Evolutionary conservation across 2,888 invertebrate genomes (phyloP).

Genomic region (Acronicta aceris): DNA sequence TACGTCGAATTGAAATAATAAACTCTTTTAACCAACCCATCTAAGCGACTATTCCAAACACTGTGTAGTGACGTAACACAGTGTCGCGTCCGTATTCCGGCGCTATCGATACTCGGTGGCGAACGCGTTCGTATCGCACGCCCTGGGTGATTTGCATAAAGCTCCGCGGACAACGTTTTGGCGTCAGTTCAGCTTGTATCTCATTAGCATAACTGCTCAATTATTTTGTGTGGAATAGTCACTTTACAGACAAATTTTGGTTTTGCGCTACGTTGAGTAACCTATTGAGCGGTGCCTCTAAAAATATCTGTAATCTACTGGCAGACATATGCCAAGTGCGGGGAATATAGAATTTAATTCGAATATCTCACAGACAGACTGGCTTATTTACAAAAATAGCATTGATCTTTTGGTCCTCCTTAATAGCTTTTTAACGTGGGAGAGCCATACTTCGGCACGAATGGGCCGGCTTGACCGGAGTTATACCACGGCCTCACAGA

Average conservation of each 20-base stretch:
- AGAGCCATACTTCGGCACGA: too few relatives aligned
- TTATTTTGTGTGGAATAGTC: constrained; percentile 85
- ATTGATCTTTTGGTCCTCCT: too few relatives aligned
- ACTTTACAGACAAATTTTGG: constrained; percentile 82
- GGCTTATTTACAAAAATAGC: neutral
- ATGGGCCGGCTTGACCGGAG: too few relatives aligned
- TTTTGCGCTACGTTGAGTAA: constrained; percentile 73
- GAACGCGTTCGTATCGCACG: constrained; percentile 60
- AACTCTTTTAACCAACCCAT: neutral
- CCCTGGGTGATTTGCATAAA: constrained; percentile 81
- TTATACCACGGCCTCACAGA: too few relatives aligned
- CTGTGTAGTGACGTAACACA: constrained; percentile 25
- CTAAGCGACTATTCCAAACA: constrained; percentile 4
- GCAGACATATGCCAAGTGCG: constrained; percentile 50
- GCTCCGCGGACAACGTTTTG: constrained; percentile 81
- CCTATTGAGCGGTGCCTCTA: constrained; percentile 64
- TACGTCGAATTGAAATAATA: neutral
- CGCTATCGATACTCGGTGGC: constrained; percentile 51
- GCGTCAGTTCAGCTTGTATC: constrained; percentile 83
- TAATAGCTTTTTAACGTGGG: too few relatives aligned
- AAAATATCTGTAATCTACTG: constrained; percentile 54
- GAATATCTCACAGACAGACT: neutral
- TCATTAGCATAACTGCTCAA: constrained; percentile 88
- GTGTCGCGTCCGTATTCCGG: constrained; percentile 45
- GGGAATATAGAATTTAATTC: constrained; percentile 31